Percentiles rank a stretch among this genome's conserved stretches.
Evolutionary conservation across 2,888 invertebrate genomes (phyloP).

Genomic region (Coleophora deauratella): DNA sequence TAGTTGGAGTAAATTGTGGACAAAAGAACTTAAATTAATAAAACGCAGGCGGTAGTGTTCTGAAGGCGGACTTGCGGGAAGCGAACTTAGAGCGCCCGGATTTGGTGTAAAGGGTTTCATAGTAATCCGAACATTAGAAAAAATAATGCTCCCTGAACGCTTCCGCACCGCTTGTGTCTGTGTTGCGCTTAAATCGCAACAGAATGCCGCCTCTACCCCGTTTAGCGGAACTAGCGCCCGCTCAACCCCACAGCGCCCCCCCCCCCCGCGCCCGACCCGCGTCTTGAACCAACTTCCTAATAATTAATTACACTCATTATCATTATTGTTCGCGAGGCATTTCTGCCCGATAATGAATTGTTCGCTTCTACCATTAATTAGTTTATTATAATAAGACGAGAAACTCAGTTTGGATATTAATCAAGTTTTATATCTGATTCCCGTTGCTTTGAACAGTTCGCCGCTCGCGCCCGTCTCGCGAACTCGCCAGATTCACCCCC

Average conservation of each 20-base stretch:
- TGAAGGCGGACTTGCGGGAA: too few species aligned
- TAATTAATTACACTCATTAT: slow-evolving; percentile 75
- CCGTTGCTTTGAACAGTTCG: slow-evolving; percentile 42
- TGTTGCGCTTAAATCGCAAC: too few species aligned
- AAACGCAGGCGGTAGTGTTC: too few species aligned
- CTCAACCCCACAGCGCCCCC: slow-evolving; percentile 50
- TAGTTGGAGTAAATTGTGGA: too few species aligned
- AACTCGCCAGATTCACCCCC: too few species aligned
- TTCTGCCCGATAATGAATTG: slow-evolving; percentile 74
- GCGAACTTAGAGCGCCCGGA: too few species aligned
- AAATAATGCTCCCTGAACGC: too few species aligned
- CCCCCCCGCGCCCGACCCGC: slow-evolving; percentile 56
- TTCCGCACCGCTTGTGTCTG: too few species aligned
- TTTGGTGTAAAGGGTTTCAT: too few species aligned
- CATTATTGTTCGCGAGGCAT: slow-evolving; percentile 74
- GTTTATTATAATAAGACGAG: slow-evolving; percentile 72
- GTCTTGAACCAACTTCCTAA: slow-evolving; percentile 70
- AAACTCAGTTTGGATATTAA: slow-evolving; percentile 66
- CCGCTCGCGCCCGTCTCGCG: not conserved
- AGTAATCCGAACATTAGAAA: too few species aligned
- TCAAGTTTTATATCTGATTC: slow-evolving; percentile 71
- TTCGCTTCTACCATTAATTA: slow-evolving; percentile 72
- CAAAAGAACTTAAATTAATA: too few species aligned
- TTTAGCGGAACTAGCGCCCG: slow-evolving; percentile 28
- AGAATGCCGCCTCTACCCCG: not conserved